phyloP scores from a whole-genome alignment of 2,888 invertebrate genomes.

The Ochropleura plecta region DNA sequence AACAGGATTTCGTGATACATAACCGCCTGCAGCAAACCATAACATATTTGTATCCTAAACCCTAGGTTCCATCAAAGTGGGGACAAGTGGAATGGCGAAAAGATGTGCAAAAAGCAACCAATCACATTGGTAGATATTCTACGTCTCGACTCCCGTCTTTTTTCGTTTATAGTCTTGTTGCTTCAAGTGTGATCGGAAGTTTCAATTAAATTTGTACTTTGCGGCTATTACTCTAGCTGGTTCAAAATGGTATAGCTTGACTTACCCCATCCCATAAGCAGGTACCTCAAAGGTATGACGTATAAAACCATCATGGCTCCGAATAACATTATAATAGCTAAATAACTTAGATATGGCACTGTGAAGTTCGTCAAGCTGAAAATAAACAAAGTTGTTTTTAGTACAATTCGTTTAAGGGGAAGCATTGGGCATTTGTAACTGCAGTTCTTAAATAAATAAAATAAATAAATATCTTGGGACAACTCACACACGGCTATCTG shows the following conservation, averaged over 20 bases:
- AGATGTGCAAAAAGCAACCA: not conserved
- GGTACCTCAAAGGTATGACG: slow-evolving; percentile 96
- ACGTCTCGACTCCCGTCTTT: not conserved
- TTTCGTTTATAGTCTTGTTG: not conserved
- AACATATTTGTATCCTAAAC: not conserved
- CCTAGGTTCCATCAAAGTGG: not conserved
- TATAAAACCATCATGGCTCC: slow-evolving; percentile 95
- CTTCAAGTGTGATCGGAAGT: no score
- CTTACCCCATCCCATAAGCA: slow-evolving; percentile 97
- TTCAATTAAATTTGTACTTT: no score
- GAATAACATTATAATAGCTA: slow-evolving; percentile 95
- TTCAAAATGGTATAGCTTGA: slow-evolving; percentile 39
- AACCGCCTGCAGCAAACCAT: not conserved
- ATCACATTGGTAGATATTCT: not conserved
- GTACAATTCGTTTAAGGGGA: not conserved
- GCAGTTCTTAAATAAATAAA: no score
- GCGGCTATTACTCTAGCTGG: no score
- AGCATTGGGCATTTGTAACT: no score
- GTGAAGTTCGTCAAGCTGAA: slow-evolving; percentile 98
- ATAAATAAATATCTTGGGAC: no score
- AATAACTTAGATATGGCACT: slow-evolving; percentile 98
- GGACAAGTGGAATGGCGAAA: not conserved
- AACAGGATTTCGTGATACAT: not conserved
- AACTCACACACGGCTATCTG: no score
- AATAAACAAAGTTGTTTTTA: slow-evolving; percentile 41